A percentile compares a stretch with the other conserved stretches of the same genome.
Conservation (phyloP, 2,888 invertebrate species). For the Euclidia mi region DNA sequence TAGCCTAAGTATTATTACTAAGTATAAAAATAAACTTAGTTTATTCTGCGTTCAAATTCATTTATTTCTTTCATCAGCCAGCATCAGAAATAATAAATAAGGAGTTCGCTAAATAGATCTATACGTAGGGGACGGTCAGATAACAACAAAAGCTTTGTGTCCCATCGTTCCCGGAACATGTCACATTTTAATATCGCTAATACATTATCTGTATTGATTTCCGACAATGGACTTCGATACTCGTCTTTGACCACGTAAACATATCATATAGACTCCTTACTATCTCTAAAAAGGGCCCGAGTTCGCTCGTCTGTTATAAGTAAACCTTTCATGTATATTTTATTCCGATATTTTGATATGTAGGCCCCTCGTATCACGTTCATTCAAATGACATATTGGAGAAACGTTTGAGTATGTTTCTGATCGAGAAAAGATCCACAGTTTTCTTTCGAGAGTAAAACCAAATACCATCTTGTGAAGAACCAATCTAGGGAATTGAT, state of each 20-base stretch:
- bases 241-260: constrained; percentile 80
- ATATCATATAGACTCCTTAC: constrained; percentile 73
- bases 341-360: constrained; percentile 83
- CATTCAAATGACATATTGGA: constrained; percentile 87
- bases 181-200: constrained; percentile 83
- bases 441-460: constrained; percentile 78
- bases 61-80: no score
- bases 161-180: constrained; percentile 66
- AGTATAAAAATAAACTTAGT: no score
- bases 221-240: constrained; percentile 76
- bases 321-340: constrained; percentile 87
- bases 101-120: no score
- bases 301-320: constrained; percentile 78
- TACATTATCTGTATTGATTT: constrained; percentile 84
- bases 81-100: no score
- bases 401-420: constrained; percentile 79
- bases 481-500: constrained; percentile 78
- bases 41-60: no score
- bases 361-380: constrained; percentile 79
- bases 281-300: constrained; percentile 73
- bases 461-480: constrained; percentile 75
- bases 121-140: background rate
- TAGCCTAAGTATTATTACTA: no score
- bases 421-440: constrained; percentile 75
- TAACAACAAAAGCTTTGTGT: constrained; percentile 64